Evolutionary conservation across 2,888 invertebrate genomes (phyloP).

Genomic region (Latrodectus hesperus): DNA sequence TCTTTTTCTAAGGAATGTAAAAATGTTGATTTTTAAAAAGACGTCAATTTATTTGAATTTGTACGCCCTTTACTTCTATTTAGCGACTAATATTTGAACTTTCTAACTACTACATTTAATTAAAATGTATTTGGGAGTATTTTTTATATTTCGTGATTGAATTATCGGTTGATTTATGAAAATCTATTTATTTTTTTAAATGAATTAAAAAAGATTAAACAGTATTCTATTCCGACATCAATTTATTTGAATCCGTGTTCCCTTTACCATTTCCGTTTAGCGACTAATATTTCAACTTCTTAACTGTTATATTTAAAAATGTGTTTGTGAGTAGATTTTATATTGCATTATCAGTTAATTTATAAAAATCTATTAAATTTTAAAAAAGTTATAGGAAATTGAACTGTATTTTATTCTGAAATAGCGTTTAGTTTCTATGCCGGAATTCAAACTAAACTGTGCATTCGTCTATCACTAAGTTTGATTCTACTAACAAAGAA

Average conservation of each 20-base stretch:
- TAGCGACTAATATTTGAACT: not conserved
- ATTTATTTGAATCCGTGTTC: not conserved
- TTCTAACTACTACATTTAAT: not conserved
- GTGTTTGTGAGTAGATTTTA: not conserved
- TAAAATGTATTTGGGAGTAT: not conserved
- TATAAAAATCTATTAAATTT: too few species aligned
- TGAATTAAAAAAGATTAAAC: not conserved
- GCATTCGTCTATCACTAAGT: too few species aligned
- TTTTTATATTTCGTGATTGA: not conserved
- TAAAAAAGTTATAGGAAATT: too few species aligned
- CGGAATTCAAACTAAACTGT: too few species aligned
- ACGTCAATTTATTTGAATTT: not conserved
- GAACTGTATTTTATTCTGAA: too few species aligned
- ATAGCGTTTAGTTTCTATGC: too few species aligned
- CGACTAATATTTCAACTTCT: not conserved
- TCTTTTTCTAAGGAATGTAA: constrained; percentile 30
- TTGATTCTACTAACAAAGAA: too few species aligned
- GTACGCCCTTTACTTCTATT: too few species aligned
- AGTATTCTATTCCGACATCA: not conserved
- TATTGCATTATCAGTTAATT: not conserved
- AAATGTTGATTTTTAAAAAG: not conserved
- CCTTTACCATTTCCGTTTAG: too few species aligned
- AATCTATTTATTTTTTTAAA: not conserved
- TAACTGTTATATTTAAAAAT: not conserved
- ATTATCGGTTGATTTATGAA: too few species aligned